Evolutionary conservation across 2,113 vertebrate species (phyloP), one percentile per base, ranked within the genome.

Genomic region (Rousettus leschenaultii): DNA sequence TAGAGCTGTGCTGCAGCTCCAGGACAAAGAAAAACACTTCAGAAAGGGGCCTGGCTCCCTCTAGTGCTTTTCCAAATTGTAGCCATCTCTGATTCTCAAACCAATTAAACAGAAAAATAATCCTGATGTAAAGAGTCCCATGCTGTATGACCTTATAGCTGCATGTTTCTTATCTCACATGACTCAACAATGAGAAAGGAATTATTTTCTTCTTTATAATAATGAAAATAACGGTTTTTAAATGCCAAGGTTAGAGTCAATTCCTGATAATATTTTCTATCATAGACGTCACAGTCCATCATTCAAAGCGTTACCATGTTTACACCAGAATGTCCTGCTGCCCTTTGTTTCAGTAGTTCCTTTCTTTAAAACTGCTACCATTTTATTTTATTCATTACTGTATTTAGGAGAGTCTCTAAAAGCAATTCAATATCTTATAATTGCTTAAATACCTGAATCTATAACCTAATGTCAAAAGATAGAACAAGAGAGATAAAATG

Each of bases 41-140:
- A 66, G 73, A 95, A 91, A 96, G 95, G 68, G 24, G 14, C 96
- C 77, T 98, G 94, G 97, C 97, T 87, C 97, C 97, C 97, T 96
- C 97, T 97, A 89, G 95, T 89, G 97, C 28, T 89, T 24, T 28
- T 61, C 91, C 30, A n/a, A 26, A 68, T 48, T 90, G 5, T 61
- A 93, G 78, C 77, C 24, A 33, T 71, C 38, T 86, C 53, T 86
- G 48, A 38, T 70, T 86, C 61, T 79, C 85, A 78, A 79, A 40
- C 40, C 45, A 71, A 71, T 59, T 82, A 84, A 96, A 90, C 19
- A 59, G 45, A 86, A 88, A 83, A 86, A 68, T 7, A 43, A 83
- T 53, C 45, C 33, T 77, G 22, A 45, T 55, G 6, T 24, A 68
- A 82, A 48, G 1, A 88, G 24, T 70, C 86, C 7, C 10, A 26